Conservation (phyloP, 2,888 invertebrate genomes). For the Silvanus unidentatus region DNA sequence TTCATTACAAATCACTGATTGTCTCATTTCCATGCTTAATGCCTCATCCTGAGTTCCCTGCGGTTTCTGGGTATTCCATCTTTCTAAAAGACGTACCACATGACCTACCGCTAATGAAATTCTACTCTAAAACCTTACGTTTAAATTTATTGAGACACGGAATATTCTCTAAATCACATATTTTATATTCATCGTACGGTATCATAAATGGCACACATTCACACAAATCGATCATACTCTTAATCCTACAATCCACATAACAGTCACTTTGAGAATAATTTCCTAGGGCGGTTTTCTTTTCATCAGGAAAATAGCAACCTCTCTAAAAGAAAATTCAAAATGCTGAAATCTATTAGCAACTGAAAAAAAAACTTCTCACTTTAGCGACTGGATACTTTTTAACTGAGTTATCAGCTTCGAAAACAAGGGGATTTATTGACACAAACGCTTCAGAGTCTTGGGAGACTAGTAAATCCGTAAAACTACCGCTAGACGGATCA, state of each 20-base stretch:
- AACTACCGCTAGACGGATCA: constrained; percentile 54
- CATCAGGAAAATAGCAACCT: constrained; percentile 26
- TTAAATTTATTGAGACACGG: constrained; percentile 48
- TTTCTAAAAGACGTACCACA: too few relatives aligned
- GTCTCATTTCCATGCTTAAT: constrained; percentile 50
- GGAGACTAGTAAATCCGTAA: constrained; percentile 36
- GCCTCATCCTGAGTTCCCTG: constrained; percentile 10
- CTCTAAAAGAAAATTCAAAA: too few relatives aligned
- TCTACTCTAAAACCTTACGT: too few relatives aligned
- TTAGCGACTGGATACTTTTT: constrained; percentile 27
- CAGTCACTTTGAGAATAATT: constrained; percentile 56
- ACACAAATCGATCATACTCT: constrained; percentile 50
- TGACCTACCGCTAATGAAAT: neutral
- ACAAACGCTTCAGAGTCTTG: constrained; percentile 33
- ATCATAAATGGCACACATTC: constrained; percentile 56
- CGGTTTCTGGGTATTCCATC: constrained; percentile 44
- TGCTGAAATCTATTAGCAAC: too few relatives aligned
- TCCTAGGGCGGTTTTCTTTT: constrained; percentile 25
- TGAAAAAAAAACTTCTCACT: too few relatives aligned
- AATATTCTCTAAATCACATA: constrained; percentile 51
- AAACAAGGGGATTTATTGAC: constrained; percentile 24
- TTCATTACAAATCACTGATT: constrained; percentile 50
- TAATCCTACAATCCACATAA: constrained; percentile 52
- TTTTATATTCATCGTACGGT: constrained; percentile 34
- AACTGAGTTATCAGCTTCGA: constrained; percentile 14